Base-by-base conservation (phyloP, 2,888 invertebrate genomes). In the Minunthozetes semirufus region DNA sequence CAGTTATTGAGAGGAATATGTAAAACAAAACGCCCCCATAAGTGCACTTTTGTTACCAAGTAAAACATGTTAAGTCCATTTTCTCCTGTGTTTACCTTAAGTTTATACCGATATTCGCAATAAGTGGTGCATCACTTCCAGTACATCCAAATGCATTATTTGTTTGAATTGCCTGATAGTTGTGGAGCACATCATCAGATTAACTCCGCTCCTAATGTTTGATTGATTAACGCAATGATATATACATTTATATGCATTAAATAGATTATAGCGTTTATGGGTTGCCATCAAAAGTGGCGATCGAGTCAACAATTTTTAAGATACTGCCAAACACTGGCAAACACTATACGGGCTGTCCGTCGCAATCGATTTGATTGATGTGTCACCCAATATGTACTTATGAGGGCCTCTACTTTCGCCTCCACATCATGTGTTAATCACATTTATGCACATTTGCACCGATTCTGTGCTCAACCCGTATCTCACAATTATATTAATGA, bases 11-110 rank as follows among this genome's bases (percentile, higher is more conserved):
- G 27, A 27, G 19, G 15, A 25, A 42, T 70, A 70, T 70, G 70
- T 48, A 46, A 70, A 70, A 70, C 70, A 42, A 46, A 70, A 70
- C 29, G 68, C 68, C 68, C 42, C 42, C 68, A 22, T 33, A 68
- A 68, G 33, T 1, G 17, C 48, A 22, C 33, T 22, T 42, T 42
- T 48, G 17, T 66, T 66, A 11, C 22, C 22, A 27, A 42, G 46
- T 48, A 42, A 29, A 68, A 70, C 70, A 70, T 70, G 70, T 70
- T 70, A 46, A 70, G 48, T 70, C 70, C 70, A 70, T 70, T 70
- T 70, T 19, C 70, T 70, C 17, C 6, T 9, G 17, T 70, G 70
- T 70, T 70, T 70, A 48, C 70, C 48, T 70, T 27, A 9, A n/a
- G 22, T 53, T 53, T 53, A 22, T 11, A 6, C 22, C 22, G 22